These are phyloP conservation scores for Mico argentatus DNA, from an alignment of 2,797 vertebrate genomes.

Conservation along the genomic window DNA sequence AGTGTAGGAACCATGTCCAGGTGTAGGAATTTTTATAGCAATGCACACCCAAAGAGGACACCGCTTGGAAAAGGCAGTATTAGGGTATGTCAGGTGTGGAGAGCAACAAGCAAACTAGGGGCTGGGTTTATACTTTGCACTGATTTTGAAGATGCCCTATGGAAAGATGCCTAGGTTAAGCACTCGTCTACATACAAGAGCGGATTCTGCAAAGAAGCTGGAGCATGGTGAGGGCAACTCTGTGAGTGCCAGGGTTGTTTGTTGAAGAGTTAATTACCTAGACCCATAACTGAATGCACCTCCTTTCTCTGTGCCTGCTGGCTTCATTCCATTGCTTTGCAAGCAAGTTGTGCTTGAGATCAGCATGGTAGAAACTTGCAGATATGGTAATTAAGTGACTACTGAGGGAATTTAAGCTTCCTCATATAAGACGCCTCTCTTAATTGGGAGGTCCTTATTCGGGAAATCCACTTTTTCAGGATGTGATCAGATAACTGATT, in stretches of 20 bases:
- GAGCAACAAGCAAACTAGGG: accelerated
- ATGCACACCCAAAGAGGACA: not conserved
- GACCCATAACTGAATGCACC: accelerated
- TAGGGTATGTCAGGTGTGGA: accelerated
- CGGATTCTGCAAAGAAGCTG: not conserved
- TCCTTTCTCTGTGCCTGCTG: not conserved
- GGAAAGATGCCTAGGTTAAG: not conserved
- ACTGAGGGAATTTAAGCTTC: not conserved
- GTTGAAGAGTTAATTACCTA: not conserved
- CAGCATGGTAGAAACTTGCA: not conserved
- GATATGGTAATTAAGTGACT: not conserved
- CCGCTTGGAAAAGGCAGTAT: not conserved
- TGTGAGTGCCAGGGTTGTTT: not conserved
- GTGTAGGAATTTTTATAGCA: not conserved
- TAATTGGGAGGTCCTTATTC: conserved; percentile 66
- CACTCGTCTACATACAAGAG: accelerated
- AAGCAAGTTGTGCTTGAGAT: not conserved
- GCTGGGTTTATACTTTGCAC: not conserved
- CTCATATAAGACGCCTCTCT: not conserved
- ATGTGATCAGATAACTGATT: conserved; percentile 78
- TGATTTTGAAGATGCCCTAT: accelerated
- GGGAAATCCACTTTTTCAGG: conserved; percentile 77
- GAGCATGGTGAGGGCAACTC: not conserved
- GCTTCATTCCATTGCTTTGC: not conserved
- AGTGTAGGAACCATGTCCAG: accelerated